A percentile compares a stretch with the other conserved stretches of the same genome.
Conservation (phyloP, 2,888 invertebrate genomes). For the Phorcus lineatus region DNA sequence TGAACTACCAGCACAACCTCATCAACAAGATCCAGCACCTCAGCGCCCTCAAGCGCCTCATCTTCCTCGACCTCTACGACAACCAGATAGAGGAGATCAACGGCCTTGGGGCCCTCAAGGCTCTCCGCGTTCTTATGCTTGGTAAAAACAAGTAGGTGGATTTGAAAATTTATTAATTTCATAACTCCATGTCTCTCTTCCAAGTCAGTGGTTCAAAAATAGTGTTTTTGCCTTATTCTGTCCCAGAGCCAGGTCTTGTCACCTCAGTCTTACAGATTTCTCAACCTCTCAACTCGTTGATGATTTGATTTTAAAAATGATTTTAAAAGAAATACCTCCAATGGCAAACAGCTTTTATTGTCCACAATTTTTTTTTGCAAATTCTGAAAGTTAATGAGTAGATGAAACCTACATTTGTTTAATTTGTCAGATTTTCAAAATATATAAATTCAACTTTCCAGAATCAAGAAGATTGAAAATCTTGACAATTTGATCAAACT, state of each 20-base stretch:
- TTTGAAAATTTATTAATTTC: background rate
- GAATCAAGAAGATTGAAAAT: slow-evolving; percentile 85
- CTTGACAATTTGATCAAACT: slow-evolving; percentile 84
- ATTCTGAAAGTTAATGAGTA: too few species aligned
- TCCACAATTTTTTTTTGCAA: too few species aligned
- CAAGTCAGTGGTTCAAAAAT: background rate
- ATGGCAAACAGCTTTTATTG: too few species aligned
- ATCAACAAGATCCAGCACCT: slow-evolving; percentile 84
- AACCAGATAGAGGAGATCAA: slow-evolving; percentile 93
- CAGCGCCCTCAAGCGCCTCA: slow-evolving; percentile 84
- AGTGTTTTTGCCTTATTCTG: too few species aligned
- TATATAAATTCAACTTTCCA: slow-evolving; percentile 74
- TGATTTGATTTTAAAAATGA: too few species aligned
- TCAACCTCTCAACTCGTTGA: too few species aligned
- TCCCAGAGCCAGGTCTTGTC: too few species aligned
- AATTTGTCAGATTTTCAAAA: background rate
- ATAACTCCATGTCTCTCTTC: too few species aligned
- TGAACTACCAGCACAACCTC: slow-evolving; percentile 94
- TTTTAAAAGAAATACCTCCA: too few species aligned
- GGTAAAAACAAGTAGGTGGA: slow-evolving; percentile 88
- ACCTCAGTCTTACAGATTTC: too few species aligned
- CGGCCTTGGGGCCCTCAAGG: slow-evolving; percentile 85
- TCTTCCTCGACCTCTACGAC: slow-evolving; percentile 94
- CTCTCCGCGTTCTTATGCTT: slow-evolving; percentile 88
- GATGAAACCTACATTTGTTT: background rate